These are phyloP conservation scores for Cebus imitator DNA, from an alignment of 2,113 vertebrate genomes.

Conservation along the genomic window DNA sequence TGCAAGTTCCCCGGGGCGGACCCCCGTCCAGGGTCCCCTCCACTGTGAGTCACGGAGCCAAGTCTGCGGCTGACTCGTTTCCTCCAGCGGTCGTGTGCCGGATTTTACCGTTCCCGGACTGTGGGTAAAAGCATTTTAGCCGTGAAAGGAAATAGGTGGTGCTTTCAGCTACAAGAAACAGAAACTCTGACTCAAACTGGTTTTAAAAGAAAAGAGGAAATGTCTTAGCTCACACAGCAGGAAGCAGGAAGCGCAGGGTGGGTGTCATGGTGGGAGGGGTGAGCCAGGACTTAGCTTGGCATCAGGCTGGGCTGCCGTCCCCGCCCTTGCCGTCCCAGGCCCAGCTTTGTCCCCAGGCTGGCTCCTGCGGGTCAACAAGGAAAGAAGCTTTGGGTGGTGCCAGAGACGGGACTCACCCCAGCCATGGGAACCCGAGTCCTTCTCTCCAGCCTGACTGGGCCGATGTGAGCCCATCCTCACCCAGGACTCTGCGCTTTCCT, in stretches of 20 bases:
- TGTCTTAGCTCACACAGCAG: background rate
- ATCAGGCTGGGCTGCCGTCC: background rate
- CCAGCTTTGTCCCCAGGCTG: background rate
- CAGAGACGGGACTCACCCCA: background rate
- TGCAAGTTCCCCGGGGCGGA: accelerated
- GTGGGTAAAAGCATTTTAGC: accelerated
- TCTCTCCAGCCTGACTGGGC: accelerated
- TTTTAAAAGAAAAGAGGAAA: conserved; percentile 27
- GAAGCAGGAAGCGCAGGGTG: conserved; percentile 39
- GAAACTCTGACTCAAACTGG: conserved; percentile 69
- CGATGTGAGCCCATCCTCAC: background rate
- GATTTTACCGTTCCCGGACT: accelerated
- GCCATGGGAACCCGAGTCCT: background rate
- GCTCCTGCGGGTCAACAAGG: accelerated
- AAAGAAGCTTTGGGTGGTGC: accelerated
- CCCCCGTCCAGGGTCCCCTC: too few species aligned
- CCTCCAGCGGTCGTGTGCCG: accelerated
- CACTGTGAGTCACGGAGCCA: accelerated
- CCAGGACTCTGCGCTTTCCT: background rate
- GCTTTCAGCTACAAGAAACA: background rate
- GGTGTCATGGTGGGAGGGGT: background rate
- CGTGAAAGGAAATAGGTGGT: background rate
- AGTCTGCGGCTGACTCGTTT: accelerated
- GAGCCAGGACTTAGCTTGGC: background rate
- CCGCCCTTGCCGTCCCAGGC: background rate